phyloP scores from a whole-genome alignment of 1,140 invertebrate genomes.

The Pogonomyrmex barbatus region DNA sequence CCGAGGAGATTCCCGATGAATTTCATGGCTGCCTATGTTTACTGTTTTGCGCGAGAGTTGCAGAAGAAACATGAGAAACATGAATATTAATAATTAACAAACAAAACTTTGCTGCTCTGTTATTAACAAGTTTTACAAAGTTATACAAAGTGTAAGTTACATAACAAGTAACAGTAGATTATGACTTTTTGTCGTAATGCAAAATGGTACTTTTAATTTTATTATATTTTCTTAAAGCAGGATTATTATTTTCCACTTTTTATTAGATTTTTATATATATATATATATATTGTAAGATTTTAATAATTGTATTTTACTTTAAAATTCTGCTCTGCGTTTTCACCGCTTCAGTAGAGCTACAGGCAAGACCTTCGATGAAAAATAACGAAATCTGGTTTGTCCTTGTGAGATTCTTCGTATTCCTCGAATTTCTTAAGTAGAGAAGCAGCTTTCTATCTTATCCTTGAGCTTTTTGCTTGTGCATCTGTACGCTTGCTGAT shows the following conservation, averaged over 20 bases:
- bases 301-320: background rate
- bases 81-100: conserved; percentile 12
- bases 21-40: background rate
- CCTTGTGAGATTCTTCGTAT: conserved; percentile 16
- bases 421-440: background rate
- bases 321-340: background rate
- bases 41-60: background rate
- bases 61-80: background rate
- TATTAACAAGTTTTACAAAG: background rate
- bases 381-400: conserved; percentile 18
- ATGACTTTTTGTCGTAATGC: background rate
- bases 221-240: background rate
- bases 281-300: background rate
- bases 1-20: background rate
- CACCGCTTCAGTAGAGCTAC: too few species aligned
- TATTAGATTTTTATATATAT: background rate
- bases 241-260: background rate
- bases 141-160: background rate
- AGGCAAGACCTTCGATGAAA: background rate
- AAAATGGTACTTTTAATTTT: background rate
- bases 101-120: background rate
- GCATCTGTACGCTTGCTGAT: background rate
- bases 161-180: background rate
- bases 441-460: conserved; percentile 64
- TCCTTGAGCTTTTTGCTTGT: conserved; percentile 70